phyloP scores from a whole-genome alignment of 2,797 vertebrate species.

The Meriones psammophilus region DNA sequence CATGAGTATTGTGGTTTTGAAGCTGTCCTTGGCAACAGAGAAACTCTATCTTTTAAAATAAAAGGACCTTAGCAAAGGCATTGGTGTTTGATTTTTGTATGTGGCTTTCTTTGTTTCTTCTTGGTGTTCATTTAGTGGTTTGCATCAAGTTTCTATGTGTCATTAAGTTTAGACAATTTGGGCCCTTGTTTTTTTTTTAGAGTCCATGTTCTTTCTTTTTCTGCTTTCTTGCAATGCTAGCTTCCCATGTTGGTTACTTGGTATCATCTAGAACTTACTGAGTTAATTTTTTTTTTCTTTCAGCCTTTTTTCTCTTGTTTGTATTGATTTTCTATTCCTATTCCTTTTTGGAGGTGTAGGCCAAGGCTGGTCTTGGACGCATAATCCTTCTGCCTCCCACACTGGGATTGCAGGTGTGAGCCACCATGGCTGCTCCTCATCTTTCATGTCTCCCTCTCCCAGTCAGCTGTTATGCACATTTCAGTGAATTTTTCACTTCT shows the following conservation, averaged over 20 bases:
- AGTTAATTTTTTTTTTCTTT: background rate
- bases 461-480: background rate
- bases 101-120: background rate
- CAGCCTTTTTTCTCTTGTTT: background rate
- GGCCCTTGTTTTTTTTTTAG: background rate
- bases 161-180: background rate
- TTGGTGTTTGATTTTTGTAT: background rate
- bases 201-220: background rate
- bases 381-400: background rate
- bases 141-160: background rate
- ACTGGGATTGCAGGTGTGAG: background rate
- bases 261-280: background rate
- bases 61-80: background rate
- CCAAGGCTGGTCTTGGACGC: background rate
- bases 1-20: background rate
- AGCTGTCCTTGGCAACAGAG: background rate
- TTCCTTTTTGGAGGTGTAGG: background rate
- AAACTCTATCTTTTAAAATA: background rate
- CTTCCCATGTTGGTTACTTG: background rate
- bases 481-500: slow-evolving; percentile 8
- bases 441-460: background rate
- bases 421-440: background rate
- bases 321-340: background rate
- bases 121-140: slow-evolving; percentile 7
- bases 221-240: background rate